Conservation (phyloP, 2,888 invertebrate species). For the Troides helena region DNA sequence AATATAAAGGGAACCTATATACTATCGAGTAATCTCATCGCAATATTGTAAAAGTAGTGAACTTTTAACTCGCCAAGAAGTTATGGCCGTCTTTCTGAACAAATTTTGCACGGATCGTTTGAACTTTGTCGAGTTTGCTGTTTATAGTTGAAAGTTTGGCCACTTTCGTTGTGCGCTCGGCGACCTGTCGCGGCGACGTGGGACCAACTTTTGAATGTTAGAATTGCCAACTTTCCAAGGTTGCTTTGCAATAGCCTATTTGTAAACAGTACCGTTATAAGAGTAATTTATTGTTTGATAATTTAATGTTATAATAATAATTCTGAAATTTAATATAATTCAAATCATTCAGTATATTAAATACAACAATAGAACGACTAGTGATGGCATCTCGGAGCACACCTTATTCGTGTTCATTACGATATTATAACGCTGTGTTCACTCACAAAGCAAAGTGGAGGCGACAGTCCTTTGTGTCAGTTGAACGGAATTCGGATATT, state of each 20-base stretch:
- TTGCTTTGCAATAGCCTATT: conserved; percentile 44
- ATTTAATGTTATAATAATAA: not conserved
- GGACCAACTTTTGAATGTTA: conserved; percentile 58
- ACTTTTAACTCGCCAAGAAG: conserved; percentile 58
- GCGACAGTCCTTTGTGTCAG: conserved; percentile 70
- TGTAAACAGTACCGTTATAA: not conserved
- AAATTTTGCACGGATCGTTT: conserved; percentile 59
- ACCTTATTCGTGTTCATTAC: conserved; percentile 4
- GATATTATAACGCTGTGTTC: conserved; percentile 32
- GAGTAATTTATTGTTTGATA: not conserved
- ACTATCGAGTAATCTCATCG: not conserved
- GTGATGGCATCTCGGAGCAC: not conserved
- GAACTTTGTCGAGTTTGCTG: conserved; percentile 61
- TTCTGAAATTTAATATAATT: not conserved
- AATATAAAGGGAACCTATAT: not conserved
- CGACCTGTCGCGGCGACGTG: conserved; percentile 43
- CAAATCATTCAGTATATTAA: not conserved
- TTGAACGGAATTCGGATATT: conserved; percentile 71
- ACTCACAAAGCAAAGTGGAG: conserved; percentile 57
- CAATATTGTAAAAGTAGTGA: conserved; percentile 40
- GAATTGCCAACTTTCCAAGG: conserved; percentile 65
- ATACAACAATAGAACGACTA: not conserved
- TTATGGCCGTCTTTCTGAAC: conserved; percentile 46
- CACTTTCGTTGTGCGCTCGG: conserved; percentile 50
- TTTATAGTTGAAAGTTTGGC: conserved; percentile 60